Evolutionary conservation across 2,113 vertebrate genomes (phyloP).

Genomic region (Turnix velox): DNA sequence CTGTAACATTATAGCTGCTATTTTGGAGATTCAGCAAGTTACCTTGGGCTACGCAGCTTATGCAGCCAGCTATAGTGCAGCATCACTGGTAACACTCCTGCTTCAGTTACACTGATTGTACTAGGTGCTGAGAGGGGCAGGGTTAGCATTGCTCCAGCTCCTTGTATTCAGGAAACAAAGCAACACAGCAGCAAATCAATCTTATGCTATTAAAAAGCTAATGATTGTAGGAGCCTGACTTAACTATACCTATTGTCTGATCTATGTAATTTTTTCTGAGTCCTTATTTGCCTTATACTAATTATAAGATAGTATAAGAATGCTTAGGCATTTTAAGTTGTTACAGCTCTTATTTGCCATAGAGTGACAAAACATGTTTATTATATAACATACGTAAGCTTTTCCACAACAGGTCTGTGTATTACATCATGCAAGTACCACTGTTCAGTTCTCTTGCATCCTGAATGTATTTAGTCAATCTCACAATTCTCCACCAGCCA

Average conservation of each 20-base stretch:
- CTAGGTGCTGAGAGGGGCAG: not conserved
- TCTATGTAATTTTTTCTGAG: not conserved
- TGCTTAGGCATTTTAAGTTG: rapidly evolving
- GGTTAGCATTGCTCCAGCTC: not conserved
- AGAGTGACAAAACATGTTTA: not conserved
- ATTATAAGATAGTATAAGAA: not conserved
- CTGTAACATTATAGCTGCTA: not conserved
- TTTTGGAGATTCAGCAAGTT: not conserved
- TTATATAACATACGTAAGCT: rapidly evolving
- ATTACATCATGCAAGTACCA: rapidly evolving
- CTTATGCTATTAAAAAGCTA: not conserved
- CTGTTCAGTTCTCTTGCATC: rapidly evolving
- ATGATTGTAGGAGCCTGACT: not conserved
- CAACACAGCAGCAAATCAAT: not conserved
- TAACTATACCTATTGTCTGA: not conserved
- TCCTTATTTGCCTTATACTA: not conserved
- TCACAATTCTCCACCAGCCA: not conserved
- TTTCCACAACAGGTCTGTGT: not conserved
- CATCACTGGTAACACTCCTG: not conserved
- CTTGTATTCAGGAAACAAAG: not conserved
- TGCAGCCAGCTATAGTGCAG: not conserved
- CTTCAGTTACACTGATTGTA: not conserved
- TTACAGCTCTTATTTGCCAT: not conserved
- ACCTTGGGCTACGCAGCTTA: not conserved
- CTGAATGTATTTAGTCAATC: not conserved